A percentile compares a stretch with the other conserved stretches of the same genome.
Evolutionary conservation across 1,140 invertebrate species (phyloP).

Genomic region (Drosophila burlai): DNA sequence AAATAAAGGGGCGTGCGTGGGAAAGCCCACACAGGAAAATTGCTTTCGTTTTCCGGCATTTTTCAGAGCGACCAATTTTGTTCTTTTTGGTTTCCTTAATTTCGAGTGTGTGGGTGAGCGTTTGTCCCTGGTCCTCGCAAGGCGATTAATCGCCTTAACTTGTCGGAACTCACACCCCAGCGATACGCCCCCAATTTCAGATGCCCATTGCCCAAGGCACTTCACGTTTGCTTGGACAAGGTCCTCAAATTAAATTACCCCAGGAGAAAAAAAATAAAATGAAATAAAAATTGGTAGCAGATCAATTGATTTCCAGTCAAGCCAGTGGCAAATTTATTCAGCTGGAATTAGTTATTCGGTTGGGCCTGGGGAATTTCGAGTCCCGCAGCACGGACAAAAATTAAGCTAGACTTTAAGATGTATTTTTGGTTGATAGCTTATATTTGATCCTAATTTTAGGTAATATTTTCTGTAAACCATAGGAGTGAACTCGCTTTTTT

Average conservation of each 20-base stretch:
- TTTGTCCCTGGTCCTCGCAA: constrained; percentile 35
- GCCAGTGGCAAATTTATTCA: constrained; percentile 36
- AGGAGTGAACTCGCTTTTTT: background rate
- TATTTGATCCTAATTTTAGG: background rate
- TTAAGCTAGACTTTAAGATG: background rate
- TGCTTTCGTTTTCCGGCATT: constrained; percentile 61
- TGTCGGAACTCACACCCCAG: constrained; percentile 31
- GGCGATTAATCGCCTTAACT: constrained; percentile 60
- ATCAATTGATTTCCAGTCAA: constrained; percentile 47
- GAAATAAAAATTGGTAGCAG: constrained; percentile 42
- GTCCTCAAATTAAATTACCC: constrained; percentile 52
- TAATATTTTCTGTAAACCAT: background rate
- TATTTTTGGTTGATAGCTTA: background rate
- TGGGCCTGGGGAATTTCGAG: constrained; percentile 21
- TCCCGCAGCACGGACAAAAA: background rate
- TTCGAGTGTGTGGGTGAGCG: constrained; percentile 18
- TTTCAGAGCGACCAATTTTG: constrained; percentile 56
- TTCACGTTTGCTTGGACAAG: constrained; percentile 49
- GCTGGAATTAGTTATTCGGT: constrained; percentile 46
- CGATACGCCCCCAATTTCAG: constrained; percentile 19
- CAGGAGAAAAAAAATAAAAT: background rate
- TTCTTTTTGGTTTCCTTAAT: constrained; percentile 51
- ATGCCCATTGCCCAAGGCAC: constrained; percentile 44
- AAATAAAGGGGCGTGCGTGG: constrained; percentile 16
- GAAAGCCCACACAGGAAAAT: constrained; percentile 28